Conservation (phyloP, 1,140 invertebrate species). For the Drosophila triauraria region DNA sequence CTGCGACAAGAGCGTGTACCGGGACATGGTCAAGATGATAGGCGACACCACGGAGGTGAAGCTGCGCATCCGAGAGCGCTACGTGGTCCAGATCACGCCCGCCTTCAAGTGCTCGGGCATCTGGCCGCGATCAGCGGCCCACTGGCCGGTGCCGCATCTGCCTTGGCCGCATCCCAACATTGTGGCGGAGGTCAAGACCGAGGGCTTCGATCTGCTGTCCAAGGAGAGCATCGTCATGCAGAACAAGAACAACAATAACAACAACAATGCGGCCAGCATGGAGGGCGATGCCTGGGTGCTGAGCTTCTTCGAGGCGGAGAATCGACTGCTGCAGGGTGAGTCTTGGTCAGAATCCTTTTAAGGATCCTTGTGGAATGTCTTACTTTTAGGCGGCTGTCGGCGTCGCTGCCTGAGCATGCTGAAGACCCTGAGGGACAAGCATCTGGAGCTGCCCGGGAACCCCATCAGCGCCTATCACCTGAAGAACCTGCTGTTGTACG, state of each 20-base stretch:
- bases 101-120: conserved; percentile 97
- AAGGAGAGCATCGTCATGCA: conserved; percentile 92
- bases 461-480: conserved; percentile 95
- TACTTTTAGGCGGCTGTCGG: conserved; percentile 88
- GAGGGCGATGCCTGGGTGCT: conserved; percentile 98
- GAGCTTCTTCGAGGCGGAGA: conserved; percentile 95
- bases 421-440: conserved; percentile 95
- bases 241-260: conserved; percentile 90
- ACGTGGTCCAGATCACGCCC: conserved; percentile 95
- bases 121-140: conserved; percentile 96
- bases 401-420: conserved; percentile 93
- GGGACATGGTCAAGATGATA: conserved; percentile 97
- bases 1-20: conserved; percentile 96
- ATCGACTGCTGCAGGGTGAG: conserved; percentile 91
- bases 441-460: conserved; percentile 94
- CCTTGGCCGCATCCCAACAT: conserved; percentile 96
- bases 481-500: conserved; percentile 95
- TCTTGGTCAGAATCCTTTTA: too few relatives aligned
- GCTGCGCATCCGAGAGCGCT: conserved; percentile 95
- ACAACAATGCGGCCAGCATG: conserved; percentile 88
- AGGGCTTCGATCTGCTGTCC: conserved; percentile 96
- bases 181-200: conserved; percentile 96
- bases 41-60: conserved; percentile 96
- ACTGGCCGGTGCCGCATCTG: conserved; percentile 96
- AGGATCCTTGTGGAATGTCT: too few relatives aligned